These are phyloP conservation scores for Trissoscelio sp. DNA, from an alignment of 2,888 invertebrate species.

Conservation along the genomic window DNA sequence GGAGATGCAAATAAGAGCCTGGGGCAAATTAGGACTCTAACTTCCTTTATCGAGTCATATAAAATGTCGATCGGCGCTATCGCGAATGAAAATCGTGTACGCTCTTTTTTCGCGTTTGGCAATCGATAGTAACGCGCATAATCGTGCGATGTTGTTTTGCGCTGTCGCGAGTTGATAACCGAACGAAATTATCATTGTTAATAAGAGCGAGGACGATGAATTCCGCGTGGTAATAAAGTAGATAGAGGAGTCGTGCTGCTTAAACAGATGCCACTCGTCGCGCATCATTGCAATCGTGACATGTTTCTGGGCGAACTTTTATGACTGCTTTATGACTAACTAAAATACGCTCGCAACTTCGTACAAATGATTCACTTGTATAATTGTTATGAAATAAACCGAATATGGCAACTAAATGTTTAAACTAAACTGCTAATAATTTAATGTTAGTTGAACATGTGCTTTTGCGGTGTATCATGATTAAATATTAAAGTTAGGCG, in stretches of 20 bases:
- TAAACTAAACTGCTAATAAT: constrained; percentile 24
- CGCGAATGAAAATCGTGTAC: constrained; percentile 50
- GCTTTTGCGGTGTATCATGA: background rate
- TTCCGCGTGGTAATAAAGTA: constrained; percentile 37
- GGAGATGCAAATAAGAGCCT: constrained; percentile 68
- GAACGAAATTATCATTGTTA: constrained; percentile 40
- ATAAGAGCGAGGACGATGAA: constrained; percentile 35
- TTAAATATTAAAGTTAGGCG: background rate
- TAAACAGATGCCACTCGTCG: constrained; percentile 26
- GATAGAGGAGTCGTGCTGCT: background rate
- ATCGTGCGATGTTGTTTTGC: constrained; percentile 17
- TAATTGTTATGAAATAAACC: constrained; percentile 23
- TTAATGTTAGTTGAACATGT: constrained; percentile 8
- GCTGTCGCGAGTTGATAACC: constrained; percentile 31
- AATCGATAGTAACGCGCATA: constrained; percentile 43
- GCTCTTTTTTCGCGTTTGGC: constrained; percentile 28
- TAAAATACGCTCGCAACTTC: constrained; percentile 16
- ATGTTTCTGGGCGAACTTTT: constrained; percentile 32
- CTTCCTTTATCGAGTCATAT: constrained; percentile 61
- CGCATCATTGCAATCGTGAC: constrained; percentile 24
- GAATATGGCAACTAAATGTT: constrained; percentile 25
- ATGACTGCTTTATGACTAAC: constrained; percentile 29
- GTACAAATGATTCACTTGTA: constrained; percentile 12
- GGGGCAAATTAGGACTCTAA: constrained; percentile 64
- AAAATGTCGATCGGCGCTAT: constrained; percentile 59